These are phyloP conservation scores for Patagioenas fasciata DNA, from an alignment of 2,113 vertebrate species.

Conservation along the genomic window DNA sequence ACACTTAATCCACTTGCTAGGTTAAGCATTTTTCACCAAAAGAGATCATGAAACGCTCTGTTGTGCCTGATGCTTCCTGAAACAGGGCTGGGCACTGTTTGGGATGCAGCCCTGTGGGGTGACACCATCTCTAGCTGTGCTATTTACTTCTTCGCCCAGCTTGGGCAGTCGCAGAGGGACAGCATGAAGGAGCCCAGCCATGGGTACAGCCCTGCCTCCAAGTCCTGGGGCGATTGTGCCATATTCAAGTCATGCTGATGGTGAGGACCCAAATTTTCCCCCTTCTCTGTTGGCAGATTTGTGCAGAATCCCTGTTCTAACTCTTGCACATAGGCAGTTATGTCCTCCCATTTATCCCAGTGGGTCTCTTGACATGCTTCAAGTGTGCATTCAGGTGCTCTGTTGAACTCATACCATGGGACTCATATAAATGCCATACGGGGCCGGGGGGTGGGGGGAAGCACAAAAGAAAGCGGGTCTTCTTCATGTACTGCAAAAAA, in stretches of 20 bases:
- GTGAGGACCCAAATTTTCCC: not conserved
- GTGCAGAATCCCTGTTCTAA: not conserved
- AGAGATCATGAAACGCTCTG: not conserved
- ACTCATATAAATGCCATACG: not conserved
- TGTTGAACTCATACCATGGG: not conserved
- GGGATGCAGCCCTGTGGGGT: too few species aligned
- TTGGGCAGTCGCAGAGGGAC: not conserved
- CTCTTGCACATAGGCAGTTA: not conserved
- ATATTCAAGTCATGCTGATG: not conserved
- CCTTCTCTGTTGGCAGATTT: not conserved
- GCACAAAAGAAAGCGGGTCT: not conserved
- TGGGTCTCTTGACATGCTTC: not conserved
- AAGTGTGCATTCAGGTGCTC: not conserved
- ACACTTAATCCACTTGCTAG: not conserved
- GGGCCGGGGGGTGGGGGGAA: too few species aligned
- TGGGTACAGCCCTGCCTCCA: not conserved
- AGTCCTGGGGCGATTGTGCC: rapidly evolving
- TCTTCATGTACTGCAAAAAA: not conserved
- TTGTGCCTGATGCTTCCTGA: too few species aligned
- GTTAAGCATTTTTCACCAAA: not conserved
- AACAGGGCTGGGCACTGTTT: not conserved
- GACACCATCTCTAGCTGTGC: not conserved
- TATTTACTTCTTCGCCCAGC: not conserved
- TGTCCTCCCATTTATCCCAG: not conserved
- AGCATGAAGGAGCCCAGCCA: not conserved